A percentile compares a stretch with the other conserved stretches of the same genome.
Evolutionary conservation across 2,888 invertebrate species (phyloP).

Genomic region (Elgonia sp.): DNA sequence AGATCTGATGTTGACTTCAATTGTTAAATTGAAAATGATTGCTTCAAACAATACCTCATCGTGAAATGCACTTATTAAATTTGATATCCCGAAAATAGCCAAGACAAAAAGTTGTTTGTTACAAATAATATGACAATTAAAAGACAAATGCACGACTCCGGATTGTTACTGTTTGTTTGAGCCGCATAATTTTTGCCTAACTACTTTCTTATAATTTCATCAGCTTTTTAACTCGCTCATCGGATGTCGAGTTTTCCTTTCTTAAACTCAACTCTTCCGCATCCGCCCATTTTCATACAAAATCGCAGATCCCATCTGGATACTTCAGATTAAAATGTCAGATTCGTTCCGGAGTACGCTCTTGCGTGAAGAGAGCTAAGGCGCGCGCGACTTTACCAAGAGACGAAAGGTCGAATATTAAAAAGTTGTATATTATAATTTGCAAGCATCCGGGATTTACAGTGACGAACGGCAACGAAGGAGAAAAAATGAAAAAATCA

Average conservation of each 20-base stretch:
- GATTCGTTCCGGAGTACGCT: conserved; percentile 81
- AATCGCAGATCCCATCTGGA: conserved; percentile 85
- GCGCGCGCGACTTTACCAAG: conserved; percentile 72
- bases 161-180: conserved; percentile 34
- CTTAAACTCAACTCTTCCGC: conserved; percentile 72
- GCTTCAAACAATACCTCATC: background rate
- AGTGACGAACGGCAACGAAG: conserved; percentile 72
- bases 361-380: conserved; percentile 77
- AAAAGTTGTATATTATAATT: conserved; percentile 83
- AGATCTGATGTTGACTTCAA: no score
- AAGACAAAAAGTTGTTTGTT: conserved; percentile 6
- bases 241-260: conserved; percentile 71
- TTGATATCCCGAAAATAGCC: background rate
- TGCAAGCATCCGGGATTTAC: conserved; percentile 79
- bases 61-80: background rate
- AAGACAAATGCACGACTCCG: conserved; percentile 35
- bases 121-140: conserved; percentile 51
- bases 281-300: conserved; percentile 78
- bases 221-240: conserved; percentile 70
- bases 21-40: no score
- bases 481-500: conserved; percentile 65
- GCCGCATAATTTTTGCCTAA: conserved; percentile 50
- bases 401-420: conserved; percentile 81
- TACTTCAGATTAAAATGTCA: conserved; percentile 86
- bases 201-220: conserved; percentile 72